Evolutionary conservation across 2,113 vertebrate species (phyloP), one percentile per base, ranked within the genome.

Genomic region (Pangasianodon hypophthalmus): DNA sequence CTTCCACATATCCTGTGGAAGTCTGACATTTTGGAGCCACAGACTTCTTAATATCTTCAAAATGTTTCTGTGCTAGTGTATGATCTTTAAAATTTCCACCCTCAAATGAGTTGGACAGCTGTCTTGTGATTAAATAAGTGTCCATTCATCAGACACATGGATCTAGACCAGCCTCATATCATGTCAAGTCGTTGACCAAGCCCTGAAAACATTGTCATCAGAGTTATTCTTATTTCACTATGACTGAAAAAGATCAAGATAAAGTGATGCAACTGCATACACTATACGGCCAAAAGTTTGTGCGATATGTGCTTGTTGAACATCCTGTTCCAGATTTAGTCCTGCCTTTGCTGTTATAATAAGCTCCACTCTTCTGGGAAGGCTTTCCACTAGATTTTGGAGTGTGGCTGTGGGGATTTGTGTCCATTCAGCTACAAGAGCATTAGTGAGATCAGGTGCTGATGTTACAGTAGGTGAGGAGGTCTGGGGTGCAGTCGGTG

Each of bases 111-210:
- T 67, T 84, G 50, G 88, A 90, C 88, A 88, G 58, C 44, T 64
- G 85, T 82, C 85, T 58, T 80, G 90, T 91, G 88, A 90, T 85
- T 87, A 79, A 90, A 67, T 75, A 60, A 58, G 44, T 13, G 9
- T 82, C 86, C 83, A 69, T 29, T 41, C 41, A 44, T 84, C 80
- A 46, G 56, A 85, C 44, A 85, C 44, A 69, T 75, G 32, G 32
- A 60, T 52, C 7, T 24, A 85, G 73, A 41, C 69, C 64, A 29
- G 14, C 6, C 41, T 87, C 18, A 69, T 85, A 86, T 82, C 60
- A 85, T 86, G 60, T 52, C 84, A 37, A 82, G 46, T 46, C 41
- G 4, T 44, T 67, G 26, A 79, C 62, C 13, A 85, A 88, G 77
- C 21, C 60, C 24, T 69, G 48, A 69, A 85, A 85, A 81, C 32